Conservation (phyloP, 2,888 invertebrate species). For the Calameuta filiformis region DNA sequence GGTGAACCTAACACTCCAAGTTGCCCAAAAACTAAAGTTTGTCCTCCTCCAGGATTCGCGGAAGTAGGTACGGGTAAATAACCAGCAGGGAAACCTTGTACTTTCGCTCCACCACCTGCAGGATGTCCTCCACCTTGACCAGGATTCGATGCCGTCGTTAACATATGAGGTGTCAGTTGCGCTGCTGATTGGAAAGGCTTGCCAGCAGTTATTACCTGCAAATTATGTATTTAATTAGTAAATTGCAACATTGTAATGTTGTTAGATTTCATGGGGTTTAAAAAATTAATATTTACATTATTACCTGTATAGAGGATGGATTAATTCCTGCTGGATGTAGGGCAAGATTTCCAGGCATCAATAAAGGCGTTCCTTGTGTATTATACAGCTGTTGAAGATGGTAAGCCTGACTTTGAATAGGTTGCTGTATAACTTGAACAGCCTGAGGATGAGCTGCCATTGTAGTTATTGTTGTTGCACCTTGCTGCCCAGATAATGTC, state of each 20-base stretch:
- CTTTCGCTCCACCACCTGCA: slow-evolving; percentile 55
- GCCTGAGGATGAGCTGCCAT: slow-evolving; percentile 81
- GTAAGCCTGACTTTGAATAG: slow-evolving; percentile 80
- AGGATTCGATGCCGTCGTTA: slow-evolving; percentile 71
- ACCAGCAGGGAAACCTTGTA: slow-evolving; percentile 73
- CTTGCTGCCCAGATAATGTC: slow-evolving; percentile 62
- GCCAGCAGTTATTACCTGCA: slow-evolving; percentile 82
- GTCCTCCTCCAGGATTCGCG: slow-evolving; percentile 72
- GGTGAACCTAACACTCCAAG: slow-evolving; percentile 77
- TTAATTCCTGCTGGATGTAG: slow-evolving; percentile 81
- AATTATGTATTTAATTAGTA: slow-evolving; percentile 9
- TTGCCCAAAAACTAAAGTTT: slow-evolving; percentile 82
- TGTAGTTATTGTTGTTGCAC: slow-evolving; percentile 75
- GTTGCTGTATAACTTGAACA: slow-evolving; percentile 88
- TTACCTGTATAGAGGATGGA: slow-evolving; percentile 79
- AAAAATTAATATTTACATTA: neutral
- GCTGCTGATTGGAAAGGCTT: slow-evolving; percentile 85
- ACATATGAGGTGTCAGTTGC: slow-evolving; percentile 83
- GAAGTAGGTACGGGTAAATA: slow-evolving; percentile 84
- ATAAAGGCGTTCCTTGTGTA: slow-evolving; percentile 78
- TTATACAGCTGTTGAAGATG: slow-evolving; percentile 82
- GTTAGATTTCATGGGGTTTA: neutral
- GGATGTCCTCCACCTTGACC: slow-evolving; percentile 60
- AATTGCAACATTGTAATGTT: neutral
- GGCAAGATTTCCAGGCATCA: slow-evolving; percentile 85